These are phyloP conservation scores for Tipula unca DNA, from an alignment of 2,888 invertebrate species.

Conservation along the genomic window DNA sequence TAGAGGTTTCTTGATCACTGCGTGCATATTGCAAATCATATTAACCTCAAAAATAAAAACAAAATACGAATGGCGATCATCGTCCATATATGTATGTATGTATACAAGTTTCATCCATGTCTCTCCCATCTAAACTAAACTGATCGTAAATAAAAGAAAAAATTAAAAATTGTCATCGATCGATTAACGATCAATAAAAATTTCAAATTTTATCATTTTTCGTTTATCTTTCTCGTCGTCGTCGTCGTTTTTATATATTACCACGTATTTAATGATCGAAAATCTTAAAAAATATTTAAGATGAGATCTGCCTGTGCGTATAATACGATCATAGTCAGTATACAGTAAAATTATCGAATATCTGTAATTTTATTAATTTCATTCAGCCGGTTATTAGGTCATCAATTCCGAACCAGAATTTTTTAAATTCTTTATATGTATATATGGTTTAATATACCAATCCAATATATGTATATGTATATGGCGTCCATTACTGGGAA, in stretches of 20 bases:
- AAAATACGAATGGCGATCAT: neutral
- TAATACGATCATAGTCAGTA: neutral
- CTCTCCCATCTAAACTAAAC: neutral
- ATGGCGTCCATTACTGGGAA: neutral
- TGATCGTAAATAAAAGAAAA: neutral
- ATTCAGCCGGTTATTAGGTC: slow-evolving; percentile 2
- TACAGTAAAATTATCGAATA: neutral
- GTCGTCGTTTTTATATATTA: neutral
- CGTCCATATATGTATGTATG: neutral
- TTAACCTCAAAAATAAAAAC: neutral
- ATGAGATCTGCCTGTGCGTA: neutral
- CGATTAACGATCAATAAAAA: neutral
- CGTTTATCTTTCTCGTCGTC: neutral
- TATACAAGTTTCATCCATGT: neutral
- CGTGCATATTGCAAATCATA: neutral
- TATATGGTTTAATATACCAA: neutral
- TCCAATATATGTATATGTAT: neutral
- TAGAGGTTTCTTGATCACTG: no score
- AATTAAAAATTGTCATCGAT: neutral
- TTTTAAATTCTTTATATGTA: neutral
- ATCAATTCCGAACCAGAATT: neutral
- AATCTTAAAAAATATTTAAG: neutral
- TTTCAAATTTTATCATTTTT: neutral
- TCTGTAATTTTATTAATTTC: neutral
- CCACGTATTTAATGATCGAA: neutral